Conservation (phyloP, 2,888 invertebrate species). For the Synanthedon vespiformis region DNA sequence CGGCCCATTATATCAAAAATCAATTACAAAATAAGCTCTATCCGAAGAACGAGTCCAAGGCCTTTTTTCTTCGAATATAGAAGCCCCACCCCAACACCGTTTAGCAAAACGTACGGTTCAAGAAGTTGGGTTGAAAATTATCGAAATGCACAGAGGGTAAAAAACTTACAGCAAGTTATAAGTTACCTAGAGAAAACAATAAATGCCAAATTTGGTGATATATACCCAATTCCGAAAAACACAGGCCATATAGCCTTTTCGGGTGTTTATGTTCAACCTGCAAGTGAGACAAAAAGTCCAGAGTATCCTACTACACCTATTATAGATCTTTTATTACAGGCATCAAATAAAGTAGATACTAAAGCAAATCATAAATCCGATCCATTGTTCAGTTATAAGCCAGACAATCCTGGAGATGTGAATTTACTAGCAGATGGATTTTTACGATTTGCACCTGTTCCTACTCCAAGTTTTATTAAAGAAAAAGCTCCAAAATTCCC, state of each 20-base stretch:
- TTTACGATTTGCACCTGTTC: constrained; percentile 38
- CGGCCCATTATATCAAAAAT: constrained; percentile 11
- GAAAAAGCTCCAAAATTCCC: constrained; percentile 21
- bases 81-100: constrained; percentile 49
- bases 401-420: constrained; percentile 79
- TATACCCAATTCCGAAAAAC: constrained; percentile 30
- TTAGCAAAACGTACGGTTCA: constrained; percentile 45
- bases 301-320: constrained; percentile 7
- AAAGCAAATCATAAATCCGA: constrained; percentile 59
- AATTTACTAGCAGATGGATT: constrained; percentile 75
- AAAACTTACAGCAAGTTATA: constrained; percentile 54
- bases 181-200: constrained; percentile 58
- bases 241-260: constrained; percentile 44
- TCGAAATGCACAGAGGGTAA: constrained; percentile 51
- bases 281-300: constrained; percentile 17
- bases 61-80: constrained; percentile 62
- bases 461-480: constrained; percentile 15
- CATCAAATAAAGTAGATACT: constrained; percentile 26
- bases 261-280: constrained; percentile 47
- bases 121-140: constrained; percentile 54
- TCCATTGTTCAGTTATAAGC: constrained; percentile 78
- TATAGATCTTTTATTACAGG: constrained; percentile 19
- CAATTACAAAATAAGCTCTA: constrained; percentile 17
- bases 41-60: constrained; percentile 57
- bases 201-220: constrained; percentile 55